Evolutionary conservation across 2,113 vertebrate species (phyloP).

Genomic region (Chaetodon trifascialis): DNA sequence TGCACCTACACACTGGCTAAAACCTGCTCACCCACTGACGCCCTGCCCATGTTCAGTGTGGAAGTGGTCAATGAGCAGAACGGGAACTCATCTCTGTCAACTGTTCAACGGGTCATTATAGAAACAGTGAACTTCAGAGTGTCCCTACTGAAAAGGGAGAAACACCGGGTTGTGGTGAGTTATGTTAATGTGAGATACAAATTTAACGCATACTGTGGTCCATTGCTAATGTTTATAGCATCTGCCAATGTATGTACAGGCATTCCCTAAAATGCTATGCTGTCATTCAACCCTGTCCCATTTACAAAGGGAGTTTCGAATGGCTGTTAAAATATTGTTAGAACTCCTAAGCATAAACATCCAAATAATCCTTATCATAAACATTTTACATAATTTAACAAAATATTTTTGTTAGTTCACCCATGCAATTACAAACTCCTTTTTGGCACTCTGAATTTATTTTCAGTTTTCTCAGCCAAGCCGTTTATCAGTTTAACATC

Average conservation of each 20-base stretch:
- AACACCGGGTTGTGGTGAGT: slow-evolving; percentile 85
- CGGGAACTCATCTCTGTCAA: slow-evolving; percentile 69
- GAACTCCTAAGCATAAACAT: background rate
- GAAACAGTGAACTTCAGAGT: slow-evolving; percentile 73
- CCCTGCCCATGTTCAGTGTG: slow-evolving; percentile 84
- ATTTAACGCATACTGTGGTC: too few species aligned
- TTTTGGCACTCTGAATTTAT: background rate
- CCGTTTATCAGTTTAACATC: background rate
- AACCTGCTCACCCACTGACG: slow-evolving; percentile 77
- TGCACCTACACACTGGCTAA: slow-evolving; percentile 88
- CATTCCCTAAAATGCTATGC: background rate
- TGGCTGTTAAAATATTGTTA: background rate
- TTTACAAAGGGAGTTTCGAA: background rate
- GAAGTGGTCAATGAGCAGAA: slow-evolving; percentile 84
- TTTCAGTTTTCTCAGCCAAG: background rate
- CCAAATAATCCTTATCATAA: background rate
- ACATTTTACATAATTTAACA: background rate
- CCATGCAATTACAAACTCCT: background rate
- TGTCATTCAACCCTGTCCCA: background rate
- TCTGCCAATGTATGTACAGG: background rate
- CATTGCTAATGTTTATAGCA: background rate
- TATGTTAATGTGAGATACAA: background rate
- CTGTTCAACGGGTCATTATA: slow-evolving; percentile 82
- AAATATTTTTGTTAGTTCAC: background rate
- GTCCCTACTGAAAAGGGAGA: slow-evolving; percentile 79